phyloP scores from a whole-genome alignment of 2,113 vertebrate genomes.

The Coryphaenoides rupestris region DNA sequence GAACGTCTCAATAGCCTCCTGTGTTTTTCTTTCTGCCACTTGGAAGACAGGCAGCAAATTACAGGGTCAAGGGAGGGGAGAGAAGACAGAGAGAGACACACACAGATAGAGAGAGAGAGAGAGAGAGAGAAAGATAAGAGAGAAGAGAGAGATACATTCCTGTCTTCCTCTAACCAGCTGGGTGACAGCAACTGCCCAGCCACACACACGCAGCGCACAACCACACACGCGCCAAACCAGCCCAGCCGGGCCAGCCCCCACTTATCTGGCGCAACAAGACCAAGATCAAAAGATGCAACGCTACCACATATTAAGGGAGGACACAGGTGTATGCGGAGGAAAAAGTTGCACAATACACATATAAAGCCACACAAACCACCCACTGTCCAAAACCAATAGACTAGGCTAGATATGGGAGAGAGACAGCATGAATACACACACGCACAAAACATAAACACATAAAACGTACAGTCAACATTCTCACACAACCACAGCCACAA shows the following conservation, averaged over 20 bases:
- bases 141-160: conserved; percentile 54
- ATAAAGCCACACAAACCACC: neutral
- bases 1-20: conserved; percentile 36
- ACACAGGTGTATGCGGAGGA: too few relatives aligned
- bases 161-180: conserved; percentile 46
- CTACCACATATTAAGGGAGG: too few relatives aligned
- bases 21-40: conserved; percentile 55
- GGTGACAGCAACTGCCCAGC: conserved; percentile 45
- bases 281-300: too few relatives aligned
- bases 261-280: too few relatives aligned
- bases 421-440: neutral
- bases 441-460: conserved; percentile 1
- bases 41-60: conserved; percentile 70
- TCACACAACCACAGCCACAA: neutral
- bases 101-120: neutral
- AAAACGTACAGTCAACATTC: neutral
- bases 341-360: conserved; percentile 4
- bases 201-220: conserved; percentile 18
- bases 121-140: neutral
- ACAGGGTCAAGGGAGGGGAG: conserved; percentile 54
- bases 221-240: neutral
- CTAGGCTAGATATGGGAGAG: conserved; percentile 7
- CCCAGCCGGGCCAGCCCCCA: neutral
- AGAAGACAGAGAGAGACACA: neutral
- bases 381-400: neutral